Conservation (phyloP, 2,797 vertebrate genomes). For the Enteromius argenteus region DNA sequence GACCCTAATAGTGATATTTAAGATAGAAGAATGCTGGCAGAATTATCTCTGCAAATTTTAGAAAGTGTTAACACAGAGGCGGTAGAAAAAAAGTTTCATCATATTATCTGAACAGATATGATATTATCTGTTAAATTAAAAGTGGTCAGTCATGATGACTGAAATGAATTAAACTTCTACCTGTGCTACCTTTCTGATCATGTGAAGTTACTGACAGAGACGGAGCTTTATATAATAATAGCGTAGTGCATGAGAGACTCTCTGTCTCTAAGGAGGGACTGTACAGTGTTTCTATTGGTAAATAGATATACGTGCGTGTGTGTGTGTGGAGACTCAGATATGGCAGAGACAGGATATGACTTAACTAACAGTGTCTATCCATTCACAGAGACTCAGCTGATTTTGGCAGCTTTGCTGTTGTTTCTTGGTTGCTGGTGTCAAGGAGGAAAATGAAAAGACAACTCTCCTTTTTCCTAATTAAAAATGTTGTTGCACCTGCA, state of each 20-base stretch:
- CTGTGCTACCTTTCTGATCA: conserved; percentile 25
- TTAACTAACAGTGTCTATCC: conserved; percentile 29
- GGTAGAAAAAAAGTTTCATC: background rate
- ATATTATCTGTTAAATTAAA: conserved; percentile 1
- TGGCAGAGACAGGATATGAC: conserved; percentile 16
- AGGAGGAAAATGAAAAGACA: conserved; percentile 22
- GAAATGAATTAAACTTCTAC: background rate
- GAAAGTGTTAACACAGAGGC: background rate
- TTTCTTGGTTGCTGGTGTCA: conserved; percentile 20
- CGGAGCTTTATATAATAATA: conserved; percentile 29
- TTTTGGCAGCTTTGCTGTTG: conserved; percentile 13
- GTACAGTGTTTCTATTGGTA: background rate
- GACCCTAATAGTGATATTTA: background rate
- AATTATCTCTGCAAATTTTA: background rate
- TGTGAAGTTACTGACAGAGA: conserved; percentile 28
- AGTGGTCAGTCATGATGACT: background rate
- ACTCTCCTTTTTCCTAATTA: conserved; percentile 10
- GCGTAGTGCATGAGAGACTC: conserved; percentile 8
- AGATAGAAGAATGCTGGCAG: background rate
- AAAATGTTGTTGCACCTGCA: conserved; percentile 14
- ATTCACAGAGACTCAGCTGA: conserved; percentile 15
- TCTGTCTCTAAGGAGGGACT: background rate
- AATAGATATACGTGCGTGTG: conserved; percentile 6
- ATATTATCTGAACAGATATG: background rate
- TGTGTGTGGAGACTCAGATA: background rate